Percentiles rank a stretch among this genome's conserved stretches.
These are phyloP conservation scores for Trachelipus rathkii DNA, from an alignment of 1,140 invertebrate species.

Conservation along the genomic window DNA sequence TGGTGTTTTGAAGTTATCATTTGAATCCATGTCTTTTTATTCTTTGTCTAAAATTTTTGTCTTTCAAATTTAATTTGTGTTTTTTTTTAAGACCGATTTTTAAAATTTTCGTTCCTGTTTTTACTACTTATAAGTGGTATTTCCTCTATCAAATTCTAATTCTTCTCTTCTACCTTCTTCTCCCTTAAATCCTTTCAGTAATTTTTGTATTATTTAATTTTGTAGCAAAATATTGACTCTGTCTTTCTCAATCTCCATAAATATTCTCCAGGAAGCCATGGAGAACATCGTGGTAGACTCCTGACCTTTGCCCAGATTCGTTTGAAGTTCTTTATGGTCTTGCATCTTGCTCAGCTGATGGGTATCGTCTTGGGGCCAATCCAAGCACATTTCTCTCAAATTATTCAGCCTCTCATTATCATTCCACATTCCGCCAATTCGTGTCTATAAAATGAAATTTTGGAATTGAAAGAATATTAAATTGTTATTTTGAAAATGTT, in stretches of 20 bases:
- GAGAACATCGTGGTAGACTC: background rate
- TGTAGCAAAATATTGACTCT: background rate
- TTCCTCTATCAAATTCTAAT: background rate
- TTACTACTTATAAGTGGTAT: constrained; percentile 7
- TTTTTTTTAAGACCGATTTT: background rate
- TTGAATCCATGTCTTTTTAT: background rate
- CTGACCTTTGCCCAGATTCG: constrained; percentile 19
- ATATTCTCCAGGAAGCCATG: background rate
- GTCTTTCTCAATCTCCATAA: background rate
- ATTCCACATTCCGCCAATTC: constrained; percentile 69
- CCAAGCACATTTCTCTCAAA: constrained; percentile 70
- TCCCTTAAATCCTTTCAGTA: background rate
- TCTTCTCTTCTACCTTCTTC: background rate
- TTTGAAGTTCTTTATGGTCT: constrained; percentile 31
- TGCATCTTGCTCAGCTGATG: constrained; percentile 35
- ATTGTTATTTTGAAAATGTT: too few relatives aligned
- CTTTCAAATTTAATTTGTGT: background rate
- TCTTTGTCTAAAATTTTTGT: background rate
- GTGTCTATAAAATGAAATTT: constrained; percentile 56
- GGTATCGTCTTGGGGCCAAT: constrained; percentile 70
- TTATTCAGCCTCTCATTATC: constrained; percentile 69
- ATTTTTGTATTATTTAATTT: background rate
- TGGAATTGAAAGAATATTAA: too few relatives aligned
- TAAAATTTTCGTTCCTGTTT: background rate
- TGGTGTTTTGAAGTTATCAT: background rate